Evolutionary conservation across 2,113 vertebrate genomes (phyloP).

Genomic region (Nesogale talazaci): DNA sequence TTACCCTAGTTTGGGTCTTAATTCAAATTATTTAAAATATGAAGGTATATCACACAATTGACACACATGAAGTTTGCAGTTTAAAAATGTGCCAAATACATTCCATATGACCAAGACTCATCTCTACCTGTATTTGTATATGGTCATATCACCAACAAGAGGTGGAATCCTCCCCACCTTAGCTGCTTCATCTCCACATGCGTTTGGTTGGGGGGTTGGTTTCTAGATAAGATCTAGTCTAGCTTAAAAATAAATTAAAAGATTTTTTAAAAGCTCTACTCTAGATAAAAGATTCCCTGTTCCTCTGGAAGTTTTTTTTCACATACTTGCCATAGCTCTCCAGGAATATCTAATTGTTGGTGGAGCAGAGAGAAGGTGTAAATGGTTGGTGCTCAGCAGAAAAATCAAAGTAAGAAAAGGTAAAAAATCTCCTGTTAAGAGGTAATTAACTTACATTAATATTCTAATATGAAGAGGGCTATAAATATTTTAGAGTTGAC

Average conservation of each 20-base stretch:
- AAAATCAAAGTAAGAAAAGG: background rate
- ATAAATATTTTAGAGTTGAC: background rate
- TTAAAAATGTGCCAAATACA: background rate
- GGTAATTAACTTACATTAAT: background rate
- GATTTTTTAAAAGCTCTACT: too few relatives aligned
- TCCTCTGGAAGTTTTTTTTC: conserved; percentile 1
- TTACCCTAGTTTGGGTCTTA: conserved; percentile 14
- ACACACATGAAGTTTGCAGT: background rate
- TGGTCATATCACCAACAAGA: background rate
- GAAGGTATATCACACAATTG: background rate
- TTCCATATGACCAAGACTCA: background rate
- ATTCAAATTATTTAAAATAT: background rate
- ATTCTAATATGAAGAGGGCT: background rate
- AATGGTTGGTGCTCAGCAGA: background rate
- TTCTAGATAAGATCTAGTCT: background rate
- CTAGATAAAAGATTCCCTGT: background rate
- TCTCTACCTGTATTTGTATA: background rate
- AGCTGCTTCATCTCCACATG: background rate
- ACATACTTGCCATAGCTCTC: background rate
- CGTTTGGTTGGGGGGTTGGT: background rate
- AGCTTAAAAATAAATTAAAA: conserved; percentile 25
- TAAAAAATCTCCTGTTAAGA: background rate
- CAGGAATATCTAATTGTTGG: background rate
- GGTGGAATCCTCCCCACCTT: background rate
- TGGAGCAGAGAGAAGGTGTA: background rate